Evolutionary conservation across 2,888 invertebrate genomes (phyloP).

Genomic region (Pantelozetes paolii): DNA sequence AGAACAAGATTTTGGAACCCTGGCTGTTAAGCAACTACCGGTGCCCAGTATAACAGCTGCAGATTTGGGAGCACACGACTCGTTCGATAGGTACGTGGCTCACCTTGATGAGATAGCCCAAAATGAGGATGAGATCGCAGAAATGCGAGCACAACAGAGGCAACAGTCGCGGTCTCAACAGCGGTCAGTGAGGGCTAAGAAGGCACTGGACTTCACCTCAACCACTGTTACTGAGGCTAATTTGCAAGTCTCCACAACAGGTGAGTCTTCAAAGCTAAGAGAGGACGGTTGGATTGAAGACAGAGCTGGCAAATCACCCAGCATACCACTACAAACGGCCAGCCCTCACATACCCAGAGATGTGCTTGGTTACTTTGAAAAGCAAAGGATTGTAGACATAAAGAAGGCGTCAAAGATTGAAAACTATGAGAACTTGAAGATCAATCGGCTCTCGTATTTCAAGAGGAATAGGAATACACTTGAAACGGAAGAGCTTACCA

Average conservation of each 20-base stretch:
- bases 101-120: not conserved
- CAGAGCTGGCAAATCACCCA: no score
- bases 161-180: not conserved
- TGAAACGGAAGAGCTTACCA: not conserved
- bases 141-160: not conserved
- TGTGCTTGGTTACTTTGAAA: not conserved
- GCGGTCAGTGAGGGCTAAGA: not conserved
- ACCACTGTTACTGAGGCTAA: not conserved
- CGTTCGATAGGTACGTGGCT: not conserved
- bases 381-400: not conserved
- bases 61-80: not conserved
- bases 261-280: no score
- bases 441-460: not conserved
- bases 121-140: not conserved
- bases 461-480: not conserved
- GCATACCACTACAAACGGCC: constrained; percentile 6
- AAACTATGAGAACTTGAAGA: not conserved
- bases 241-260: no score
- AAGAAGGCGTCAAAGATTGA: not conserved
- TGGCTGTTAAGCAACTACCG: not conserved
- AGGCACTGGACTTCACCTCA: not conserved
- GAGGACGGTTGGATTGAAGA: no score
- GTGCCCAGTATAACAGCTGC: not conserved
- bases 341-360: constrained; percentile 1
- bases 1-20: not conserved